A percentile compares a stretch with the other conserved stretches of the same genome.
These are phyloP conservation scores for Motacilla tschutschensis DNA, from an alignment of 2,113 vertebrate genomes.

Conservation along the genomic window DNA sequence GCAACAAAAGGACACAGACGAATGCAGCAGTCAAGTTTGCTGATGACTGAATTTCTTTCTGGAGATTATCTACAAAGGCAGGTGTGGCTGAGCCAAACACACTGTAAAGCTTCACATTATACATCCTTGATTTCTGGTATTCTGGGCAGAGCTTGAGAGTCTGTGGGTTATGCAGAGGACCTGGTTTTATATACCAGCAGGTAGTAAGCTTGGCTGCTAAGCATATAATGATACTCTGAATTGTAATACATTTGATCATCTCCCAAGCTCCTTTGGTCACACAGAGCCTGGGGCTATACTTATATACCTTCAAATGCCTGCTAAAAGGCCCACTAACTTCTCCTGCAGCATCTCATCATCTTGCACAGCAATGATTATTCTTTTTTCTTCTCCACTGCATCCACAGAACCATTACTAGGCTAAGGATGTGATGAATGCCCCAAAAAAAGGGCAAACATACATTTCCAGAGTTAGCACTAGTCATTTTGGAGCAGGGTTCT, in stretches of 20 bases:
- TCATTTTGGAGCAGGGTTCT: neutral
- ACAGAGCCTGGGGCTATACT: neutral
- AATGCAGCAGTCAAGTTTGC: neutral
- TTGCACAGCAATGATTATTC: neutral
- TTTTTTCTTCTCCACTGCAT: neutral
- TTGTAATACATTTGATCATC: neutral
- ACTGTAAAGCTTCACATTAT: neutral
- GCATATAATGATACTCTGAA: neutral
- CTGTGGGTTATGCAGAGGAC: neutral
- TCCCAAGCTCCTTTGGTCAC: neutral
- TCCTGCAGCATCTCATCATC: neutral
- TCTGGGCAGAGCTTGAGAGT: neutral
- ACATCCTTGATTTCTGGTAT: neutral
- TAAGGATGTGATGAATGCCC: neutral
- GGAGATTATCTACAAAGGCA: neutral
- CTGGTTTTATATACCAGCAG: neutral
- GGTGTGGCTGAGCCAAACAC: neutral
- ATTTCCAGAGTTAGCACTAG: neutral
- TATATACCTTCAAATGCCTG: accelerated
- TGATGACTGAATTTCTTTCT: neutral
- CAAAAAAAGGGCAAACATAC: neutral
- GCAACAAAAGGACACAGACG: neutral
- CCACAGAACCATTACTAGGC: neutral
- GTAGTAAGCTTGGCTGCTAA: neutral
- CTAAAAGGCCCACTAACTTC: accelerated